Base-by-base conservation (phyloP, 1,140 invertebrate species). In the Tenebrio molitor region DNA sequence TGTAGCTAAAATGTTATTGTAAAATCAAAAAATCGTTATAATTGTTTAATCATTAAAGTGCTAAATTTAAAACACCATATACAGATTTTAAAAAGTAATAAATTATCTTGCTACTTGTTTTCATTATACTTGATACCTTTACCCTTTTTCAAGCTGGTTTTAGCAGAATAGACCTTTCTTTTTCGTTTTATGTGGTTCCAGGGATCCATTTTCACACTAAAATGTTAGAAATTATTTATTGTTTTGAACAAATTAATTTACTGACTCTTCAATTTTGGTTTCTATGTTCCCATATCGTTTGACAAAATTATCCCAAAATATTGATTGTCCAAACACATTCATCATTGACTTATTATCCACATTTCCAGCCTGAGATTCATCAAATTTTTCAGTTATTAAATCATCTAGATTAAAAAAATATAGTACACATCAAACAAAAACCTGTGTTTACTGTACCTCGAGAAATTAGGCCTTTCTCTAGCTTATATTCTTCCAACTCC, bases 391-490 rank as follows among this genome's bases (percentile, higher is more conserved):
- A 4, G 71, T 72, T 21, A 46, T 67, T 50, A 72, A 44, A 23
- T 72, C 71, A 46, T 67, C 71, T 72, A 58, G 19, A 50, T 16
- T 16, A 21, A 21, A 64, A 71, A 63, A 17, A 10, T 63, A n/a
- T 17, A 23, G 15, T 7, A 34, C 19, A 29, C 25, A 25, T 33
- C 1, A 10, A 19, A 25, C 6, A 69, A 53, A 25, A 2, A 53
- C 1, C 0, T 25, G n/a, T 44, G 1, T 34, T 29, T 34, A 16
- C 0, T 6, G 2, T 67, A 72, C 71, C 44, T 39, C 71, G 53
- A 1, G 63, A 58, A 36, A 72, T 72, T 14, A 25, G 4, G 2
- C 71, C 71, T 67, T 72, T 72, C 23, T 72, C 71, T 10, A 67
- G 33, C 34, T 67, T 50, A 36, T 72, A 72, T 29, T 72, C 63